Evolutionary conservation across 1,140 invertebrate species (phyloP), one percentile per base, ranked within the genome.

Genomic region (Mesaphorura yosii): DNA sequence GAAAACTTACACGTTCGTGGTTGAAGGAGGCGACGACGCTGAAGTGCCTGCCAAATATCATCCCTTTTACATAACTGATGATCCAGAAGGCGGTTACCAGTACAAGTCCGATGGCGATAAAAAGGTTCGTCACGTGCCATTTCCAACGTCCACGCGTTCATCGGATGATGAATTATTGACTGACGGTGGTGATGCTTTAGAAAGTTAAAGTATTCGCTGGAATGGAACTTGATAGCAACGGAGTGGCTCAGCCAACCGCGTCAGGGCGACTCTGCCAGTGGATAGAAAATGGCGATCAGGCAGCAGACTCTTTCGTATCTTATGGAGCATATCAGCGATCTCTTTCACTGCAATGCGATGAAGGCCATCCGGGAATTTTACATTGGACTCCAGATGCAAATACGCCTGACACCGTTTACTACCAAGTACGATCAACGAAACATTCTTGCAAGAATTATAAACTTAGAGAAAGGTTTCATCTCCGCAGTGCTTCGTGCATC

Each of bases 41-140:
- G 76, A 83, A 1, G 72, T 77, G 17, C 81, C 86, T 0, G 87
- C 89, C 12, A 78, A 82, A 57, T 90, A 88, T 67, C 90, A 96
- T 74, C 91, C 91, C 5, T 88, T 96, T 70, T 95, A 95, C 69
- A 90, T 96, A 58, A 92, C 89, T 19, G 86, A 94, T 65, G 89
- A 93, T 70, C 78, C 86, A 0, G 77, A 91, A 27, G 91, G 91
- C 38, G 90, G 90, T 1, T 94, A 86, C 67, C 77, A 80, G 52
- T 81, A 89, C 68, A 90, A 93, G 66, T 82, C 79, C 1, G 3
- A 26, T 5, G 34, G 20, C 2, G 44, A 54, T 19, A 54, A 42
- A 38, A 54, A 31, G 17, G 52, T 48, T 26, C 4, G 45, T n/a
- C 48, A n/a, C 41, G 20, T 22, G 14, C 20, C 20, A 15, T 15